Evolutionary conservation across 2,113 vertebrate species (phyloP), one percentile per base, ranked within the genome.

Genomic region (Grus americana): DNA sequence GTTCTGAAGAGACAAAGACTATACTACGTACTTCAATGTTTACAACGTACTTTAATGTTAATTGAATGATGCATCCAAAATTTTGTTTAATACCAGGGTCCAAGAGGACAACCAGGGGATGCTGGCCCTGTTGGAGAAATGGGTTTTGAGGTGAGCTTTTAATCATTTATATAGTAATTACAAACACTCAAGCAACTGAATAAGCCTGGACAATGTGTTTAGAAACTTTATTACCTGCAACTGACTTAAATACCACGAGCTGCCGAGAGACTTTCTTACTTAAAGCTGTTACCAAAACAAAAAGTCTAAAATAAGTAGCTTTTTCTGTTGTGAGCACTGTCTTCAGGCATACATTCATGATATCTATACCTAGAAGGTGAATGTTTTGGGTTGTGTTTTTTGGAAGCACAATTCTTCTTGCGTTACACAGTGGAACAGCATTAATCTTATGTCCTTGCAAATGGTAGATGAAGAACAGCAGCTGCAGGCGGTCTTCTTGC

Each of bases 61-160:
- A 70, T 44, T 65, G 72, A 94, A 91, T 90, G 19, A 96, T 86
- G 67, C n/a, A 94, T 86, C 87, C 73, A 98, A 58, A 86, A 32
- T 94, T 93, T 97, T 97, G 94, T 94, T 97, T 94, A 89, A 96
- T 85, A 88, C 21, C 95, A 99, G 99, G 99, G 99, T 82, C 96
- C 98, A 72, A 99, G 98, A 97, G 99, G 99, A 95, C 98, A 98
- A 40, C 97, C 97, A 66, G 99, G 99, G 57, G 99, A 99, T 44
- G 74, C 95, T 93, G 99, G 99, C 82, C 96, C 98, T 89, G 88
- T 98, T 94, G 99, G 99, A 98, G 99, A 99, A 95, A 98, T 96
- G 82, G 99, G 99, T 29, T 90, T 89, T 95, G 99, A 99, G 98
- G 99, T 99, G 97, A 97, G 93, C 50, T 79, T 90, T 90, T 72